Conservation (phyloP, 1,140 invertebrate species). For the Trichonephila inaurata region DNA sequence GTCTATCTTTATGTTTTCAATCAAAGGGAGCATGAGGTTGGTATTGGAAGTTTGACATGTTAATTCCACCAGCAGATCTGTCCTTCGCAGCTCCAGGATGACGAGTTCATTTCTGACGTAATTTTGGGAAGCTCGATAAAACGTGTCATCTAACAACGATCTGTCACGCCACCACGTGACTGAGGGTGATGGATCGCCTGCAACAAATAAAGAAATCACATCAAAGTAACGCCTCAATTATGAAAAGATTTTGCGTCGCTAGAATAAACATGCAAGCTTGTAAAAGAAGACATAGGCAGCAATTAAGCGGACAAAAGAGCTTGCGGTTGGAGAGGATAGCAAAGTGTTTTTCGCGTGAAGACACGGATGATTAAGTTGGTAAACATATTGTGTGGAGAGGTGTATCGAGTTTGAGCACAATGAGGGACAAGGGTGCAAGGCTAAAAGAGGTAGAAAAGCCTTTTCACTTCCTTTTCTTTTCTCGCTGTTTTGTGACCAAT, state of each 20-base stretch:
- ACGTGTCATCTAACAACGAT: conserved; percentile 90
- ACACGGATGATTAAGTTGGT: no score
- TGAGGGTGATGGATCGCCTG: conserved; percentile 88
- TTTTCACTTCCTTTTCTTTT: no score
- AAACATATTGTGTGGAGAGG: no score
- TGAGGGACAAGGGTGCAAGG: no score
- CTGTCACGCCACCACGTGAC: conserved; percentile 93
- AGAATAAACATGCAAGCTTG: not conserved
- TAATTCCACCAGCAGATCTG: conserved; percentile 88
- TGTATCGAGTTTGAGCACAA: no score
- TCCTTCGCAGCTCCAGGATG: conserved; percentile 87
- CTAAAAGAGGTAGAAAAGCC: no score
- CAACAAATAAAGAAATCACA: conserved; percentile 58
- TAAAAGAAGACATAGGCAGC: not conserved
- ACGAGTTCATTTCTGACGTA: conserved; percentile 88
- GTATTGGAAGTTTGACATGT: conserved; percentile 85
- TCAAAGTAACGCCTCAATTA: conserved; percentile 42
- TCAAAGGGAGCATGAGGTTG: conserved; percentile 86
- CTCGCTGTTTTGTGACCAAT: no score
- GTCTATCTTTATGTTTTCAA: conserved; percentile 89
- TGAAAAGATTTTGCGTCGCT: not conserved
- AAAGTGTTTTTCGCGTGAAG: no score
- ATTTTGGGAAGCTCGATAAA: conserved; percentile 85
- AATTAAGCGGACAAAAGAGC: not conserved
- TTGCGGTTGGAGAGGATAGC: no score